Percentiles rank a stretch among this genome's conserved stretches.
Evolutionary conservation across 2,888 invertebrate genomes (phyloP).

Genomic region (Caenorhabditis zanzibari): DNA sequence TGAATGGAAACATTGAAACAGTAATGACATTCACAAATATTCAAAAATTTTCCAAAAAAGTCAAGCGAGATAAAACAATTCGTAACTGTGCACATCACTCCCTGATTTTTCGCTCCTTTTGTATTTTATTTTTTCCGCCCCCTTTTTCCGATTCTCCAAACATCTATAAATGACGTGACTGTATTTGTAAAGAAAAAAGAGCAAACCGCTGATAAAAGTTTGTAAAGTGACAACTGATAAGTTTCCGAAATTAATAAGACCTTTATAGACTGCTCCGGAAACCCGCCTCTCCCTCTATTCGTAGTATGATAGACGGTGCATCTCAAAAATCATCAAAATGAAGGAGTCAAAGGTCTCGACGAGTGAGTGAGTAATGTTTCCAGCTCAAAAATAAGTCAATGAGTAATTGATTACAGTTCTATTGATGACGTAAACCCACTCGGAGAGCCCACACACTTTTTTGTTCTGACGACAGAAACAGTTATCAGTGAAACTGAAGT

Average conservation of each 20-base stretch:
- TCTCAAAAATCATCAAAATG: slow-evolving; percentile 26
- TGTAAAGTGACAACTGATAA: slow-evolving; percentile 42
- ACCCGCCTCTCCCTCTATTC: background rate
- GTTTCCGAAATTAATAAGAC: slow-evolving; percentile 11
- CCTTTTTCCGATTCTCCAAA: background rate
- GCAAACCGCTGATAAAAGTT: slow-evolving; percentile 20
- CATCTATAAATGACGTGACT: slow-evolving; percentile 40
- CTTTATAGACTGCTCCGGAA: slow-evolving; percentile 17
- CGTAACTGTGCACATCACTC: slow-evolving; percentile 2
- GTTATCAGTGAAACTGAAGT: slow-evolving; percentile 41
- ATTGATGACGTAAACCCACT: slow-evolving; percentile 34
- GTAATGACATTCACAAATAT: background rate
- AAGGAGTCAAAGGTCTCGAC: background rate
- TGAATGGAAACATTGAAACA: background rate
- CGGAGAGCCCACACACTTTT: slow-evolving; percentile 27
- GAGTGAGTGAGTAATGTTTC: slow-evolving; percentile 14
- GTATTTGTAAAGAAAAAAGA: slow-evolving; percentile 21
- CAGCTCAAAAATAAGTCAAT: slow-evolving; percentile 45
- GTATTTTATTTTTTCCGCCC: slow-evolving; percentile 6
- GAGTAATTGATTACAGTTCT: slow-evolving; percentile 41
- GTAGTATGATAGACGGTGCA: slow-evolving; percentile 17
- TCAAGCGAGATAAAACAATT: background rate
- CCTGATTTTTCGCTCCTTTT: background rate
- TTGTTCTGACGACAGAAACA: slow-evolving; percentile 22
- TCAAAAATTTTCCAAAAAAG: background rate